These are phyloP conservation scores for Speoplatyrhinus poulsoni DNA, from an alignment of 2,113 vertebrate species.

Conservation along the genomic window DNA sequence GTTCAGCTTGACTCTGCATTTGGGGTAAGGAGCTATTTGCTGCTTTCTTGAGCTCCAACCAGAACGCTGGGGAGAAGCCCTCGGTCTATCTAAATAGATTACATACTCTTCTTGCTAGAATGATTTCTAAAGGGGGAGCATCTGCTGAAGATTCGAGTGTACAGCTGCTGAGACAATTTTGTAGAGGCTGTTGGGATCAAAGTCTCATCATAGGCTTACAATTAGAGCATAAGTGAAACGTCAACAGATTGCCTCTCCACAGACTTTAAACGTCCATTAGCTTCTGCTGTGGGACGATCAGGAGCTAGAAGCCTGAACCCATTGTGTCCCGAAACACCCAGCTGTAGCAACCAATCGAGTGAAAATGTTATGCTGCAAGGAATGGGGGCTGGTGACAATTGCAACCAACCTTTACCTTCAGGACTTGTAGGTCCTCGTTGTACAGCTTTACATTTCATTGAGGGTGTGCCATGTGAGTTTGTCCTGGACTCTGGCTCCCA, in stretches of 20 bases:
- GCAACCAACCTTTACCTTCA: neutral
- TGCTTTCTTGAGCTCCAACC: slow-evolving; percentile 13
- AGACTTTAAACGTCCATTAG: slow-evolving; percentile 28
- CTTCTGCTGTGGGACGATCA: slow-evolving; percentile 24
- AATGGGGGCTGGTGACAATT: neutral
- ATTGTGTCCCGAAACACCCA: neutral
- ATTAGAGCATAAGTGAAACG: neutral
- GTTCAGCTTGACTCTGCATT: slow-evolving; percentile 22
- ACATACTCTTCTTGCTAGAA: slow-evolving; percentile 2
- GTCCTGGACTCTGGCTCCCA: slow-evolving; percentile 27
- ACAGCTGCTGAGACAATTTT: neutral
- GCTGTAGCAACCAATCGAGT: neutral
- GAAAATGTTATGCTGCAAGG: neutral
- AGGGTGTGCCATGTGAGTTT: slow-evolving; percentile 9
- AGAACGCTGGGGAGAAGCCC: slow-evolving; percentile 29
- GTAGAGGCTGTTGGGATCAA: neutral
- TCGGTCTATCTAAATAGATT: slow-evolving; percentile 9
- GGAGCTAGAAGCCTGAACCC: slow-evolving; percentile 5
- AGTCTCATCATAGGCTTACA: slow-evolving; percentile 18
- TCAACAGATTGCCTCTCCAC: neutral
- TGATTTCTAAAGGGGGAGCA: slow-evolving; percentile 10
- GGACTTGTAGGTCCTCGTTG: slow-evolving; percentile 11
- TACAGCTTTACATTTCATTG: neutral
- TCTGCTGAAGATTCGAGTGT: neutral
- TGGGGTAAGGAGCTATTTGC: slow-evolving; percentile 22